Base-by-base conservation (phyloP, 2,797 vertebrate species). In the Chanos chanos region DNA sequence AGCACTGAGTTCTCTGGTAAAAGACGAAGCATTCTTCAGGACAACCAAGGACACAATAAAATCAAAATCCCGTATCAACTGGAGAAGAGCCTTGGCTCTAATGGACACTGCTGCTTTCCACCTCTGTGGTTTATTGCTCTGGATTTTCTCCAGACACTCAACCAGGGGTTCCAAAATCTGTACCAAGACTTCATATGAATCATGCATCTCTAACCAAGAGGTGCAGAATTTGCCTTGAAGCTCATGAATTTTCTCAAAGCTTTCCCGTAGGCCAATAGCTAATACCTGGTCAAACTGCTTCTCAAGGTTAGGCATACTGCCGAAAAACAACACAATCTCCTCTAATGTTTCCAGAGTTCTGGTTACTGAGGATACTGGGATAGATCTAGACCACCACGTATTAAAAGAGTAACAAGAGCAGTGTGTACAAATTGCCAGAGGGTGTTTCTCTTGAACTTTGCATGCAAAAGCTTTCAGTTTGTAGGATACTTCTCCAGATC, bases 401-500 rank as follows among this genome's bases (percentile, higher is more conserved):
- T 92, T 92, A 64, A 92, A 91, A 4, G 90, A 90, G 39, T 91
- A 92, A 61, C 82, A 86, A 16, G 89, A 91, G 71, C 88, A 86
- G 75, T 91, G 89, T 19, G 89, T 90, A 78, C 88, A 90, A 66
- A 92, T 90, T 24, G 90, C 90, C 7, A 92, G 89, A 18, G 90
- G 90, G 60, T 87, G 80, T 53, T 80, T 86, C 70, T 92, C 90
- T 74, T 90, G 89, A 45, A 92, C 83, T 83, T 88, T 89, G 71
- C 88, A 90, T 13, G 89, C 89, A 71, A 92, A 91, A 0, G 89
- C 89, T 75, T 91, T 92, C 27, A 92, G 81, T 76, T 89, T 92
- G 67, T 89, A 89, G 12, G 88, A 85, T 18, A 90, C 83, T 1
- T 91, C 85, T 0, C 89, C 90, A 2, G 89, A 90, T 28, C 89